phyloP scores from a whole-genome alignment of 2,888 invertebrate species.

The Agonum fuliginosum region DNA sequence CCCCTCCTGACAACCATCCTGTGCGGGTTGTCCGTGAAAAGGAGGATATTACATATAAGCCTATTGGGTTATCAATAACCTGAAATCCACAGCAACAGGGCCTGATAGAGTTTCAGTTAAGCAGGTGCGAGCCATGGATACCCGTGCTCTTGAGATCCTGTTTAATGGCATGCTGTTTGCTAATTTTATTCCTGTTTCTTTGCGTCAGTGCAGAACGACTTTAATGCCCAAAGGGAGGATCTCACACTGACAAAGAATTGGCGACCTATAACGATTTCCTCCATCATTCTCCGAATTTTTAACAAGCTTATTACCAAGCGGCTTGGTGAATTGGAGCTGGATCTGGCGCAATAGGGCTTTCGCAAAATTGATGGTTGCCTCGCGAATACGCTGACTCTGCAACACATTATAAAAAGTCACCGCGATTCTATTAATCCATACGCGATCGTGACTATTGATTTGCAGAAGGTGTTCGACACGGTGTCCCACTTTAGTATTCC shows the following conservation, averaged over 20 bases:
- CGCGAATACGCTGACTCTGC: no score
- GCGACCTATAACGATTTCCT: conserved; percentile 62
- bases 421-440: no score
- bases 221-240: conserved; percentile 59
- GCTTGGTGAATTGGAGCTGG: no score
- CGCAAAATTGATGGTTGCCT: no score
- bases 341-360: no score
- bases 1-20: no score
- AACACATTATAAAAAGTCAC: no score
- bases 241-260: conserved; percentile 49
- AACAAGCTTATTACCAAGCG: no score
- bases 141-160: conserved; percentile 21
- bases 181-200: conserved; percentile 34
- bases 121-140: no score
- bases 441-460: no score
- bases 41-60: not conserved
- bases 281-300: conserved; percentile 53
- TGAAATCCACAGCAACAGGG: not conserved
- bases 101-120: not conserved
- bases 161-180: conserved; percentile 57
- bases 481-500: no score
- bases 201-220: conserved; percentile 46
- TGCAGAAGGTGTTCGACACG: no score
- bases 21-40: not conserved
- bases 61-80: not conserved